A percentile compares a stretch with the other conserved stretches of the same genome.
Conservation (phyloP, 2,113 vertebrate genomes). For the Bombycilla garrulus region DNA sequence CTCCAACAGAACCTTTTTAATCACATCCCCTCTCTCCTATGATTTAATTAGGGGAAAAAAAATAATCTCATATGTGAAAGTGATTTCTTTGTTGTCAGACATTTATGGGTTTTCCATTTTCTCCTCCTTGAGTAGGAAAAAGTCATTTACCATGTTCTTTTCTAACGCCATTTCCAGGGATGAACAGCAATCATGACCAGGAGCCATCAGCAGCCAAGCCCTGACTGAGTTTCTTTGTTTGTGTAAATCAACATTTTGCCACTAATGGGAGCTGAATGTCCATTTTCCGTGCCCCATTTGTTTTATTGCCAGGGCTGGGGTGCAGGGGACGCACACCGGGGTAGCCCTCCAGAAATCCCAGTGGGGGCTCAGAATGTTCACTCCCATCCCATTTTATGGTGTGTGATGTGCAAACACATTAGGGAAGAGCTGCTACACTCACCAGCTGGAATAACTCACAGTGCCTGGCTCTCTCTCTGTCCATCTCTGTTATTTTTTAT, state of each 20-base stretch:
- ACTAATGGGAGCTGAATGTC: neutral
- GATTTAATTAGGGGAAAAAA: neutral
- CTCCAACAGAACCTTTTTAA: neutral
- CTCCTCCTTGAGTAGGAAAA: neutral
- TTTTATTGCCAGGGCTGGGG: neutral
- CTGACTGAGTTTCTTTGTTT: neutral
- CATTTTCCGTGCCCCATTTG: neutral
- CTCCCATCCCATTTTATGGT: neutral
- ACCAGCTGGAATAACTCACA: neutral
- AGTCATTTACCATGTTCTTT: neutral
- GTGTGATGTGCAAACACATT: neutral
- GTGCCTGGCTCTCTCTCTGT: neutral
- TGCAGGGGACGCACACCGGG: neutral
- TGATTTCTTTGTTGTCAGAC: neutral
- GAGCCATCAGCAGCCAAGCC: neutral
- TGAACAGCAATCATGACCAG: fast-evolving
- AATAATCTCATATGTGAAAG: neutral
- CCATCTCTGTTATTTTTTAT: neutral
- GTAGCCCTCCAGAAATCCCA: neutral
- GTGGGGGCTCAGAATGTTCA: fast-evolving
- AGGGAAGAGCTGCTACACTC: neutral
- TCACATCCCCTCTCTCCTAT: neutral
- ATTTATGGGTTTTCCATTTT: neutral
- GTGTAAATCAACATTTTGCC: neutral
- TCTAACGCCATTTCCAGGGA: neutral